Percentiles rank a stretch among this genome's conserved stretches.
These are phyloP conservation scores for Catostylus mosaicus DNA, from an alignment of 30 jellyfish, hydroid and myxozoan genomes.

Conservation along the genomic window DNA sequence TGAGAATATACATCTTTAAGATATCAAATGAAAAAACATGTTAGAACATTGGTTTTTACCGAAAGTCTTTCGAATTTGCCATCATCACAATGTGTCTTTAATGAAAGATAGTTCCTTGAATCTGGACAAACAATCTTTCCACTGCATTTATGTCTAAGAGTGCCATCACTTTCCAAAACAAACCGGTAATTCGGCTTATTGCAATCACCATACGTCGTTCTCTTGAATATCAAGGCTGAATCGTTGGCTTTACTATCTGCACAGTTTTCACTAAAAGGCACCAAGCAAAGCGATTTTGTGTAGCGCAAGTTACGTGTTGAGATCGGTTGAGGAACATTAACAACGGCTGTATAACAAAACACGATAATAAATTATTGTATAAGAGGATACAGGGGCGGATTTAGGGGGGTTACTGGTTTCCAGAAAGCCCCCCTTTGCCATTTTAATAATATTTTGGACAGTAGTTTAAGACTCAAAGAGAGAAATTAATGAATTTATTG, in stretches of 20 bases:
- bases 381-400: background rate
- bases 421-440: no score
- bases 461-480: no score
- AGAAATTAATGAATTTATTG: no score
- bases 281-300: constrained; percentile 65
- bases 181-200: constrained; percentile 53
- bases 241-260: constrained; percentile 77
- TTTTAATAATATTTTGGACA: no score
- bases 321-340: constrained; percentile 63
- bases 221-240: constrained; percentile 43
- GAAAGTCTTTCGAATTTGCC: constrained; percentile 58
- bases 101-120: constrained; percentile 16
- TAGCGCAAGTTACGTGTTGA: constrained; percentile 67
- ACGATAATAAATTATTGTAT: background rate
- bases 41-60: constrained; percentile 2
- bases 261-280: constrained; percentile 44
- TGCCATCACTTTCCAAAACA: constrained; percentile 76
- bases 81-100: constrained; percentile 34
- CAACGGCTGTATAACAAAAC: constrained; percentile 19
- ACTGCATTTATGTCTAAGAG: constrained; percentile 85
- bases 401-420: no score
- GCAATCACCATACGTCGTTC: constrained; percentile 72
- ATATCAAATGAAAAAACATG: no score
- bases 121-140: constrained; percentile 84
- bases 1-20: background rate